These are phyloP conservation scores for Lepidocolaptes lacrymiger DNA, from an alignment of 2,797 vertebrate species.

Conservation along the genomic window DNA sequence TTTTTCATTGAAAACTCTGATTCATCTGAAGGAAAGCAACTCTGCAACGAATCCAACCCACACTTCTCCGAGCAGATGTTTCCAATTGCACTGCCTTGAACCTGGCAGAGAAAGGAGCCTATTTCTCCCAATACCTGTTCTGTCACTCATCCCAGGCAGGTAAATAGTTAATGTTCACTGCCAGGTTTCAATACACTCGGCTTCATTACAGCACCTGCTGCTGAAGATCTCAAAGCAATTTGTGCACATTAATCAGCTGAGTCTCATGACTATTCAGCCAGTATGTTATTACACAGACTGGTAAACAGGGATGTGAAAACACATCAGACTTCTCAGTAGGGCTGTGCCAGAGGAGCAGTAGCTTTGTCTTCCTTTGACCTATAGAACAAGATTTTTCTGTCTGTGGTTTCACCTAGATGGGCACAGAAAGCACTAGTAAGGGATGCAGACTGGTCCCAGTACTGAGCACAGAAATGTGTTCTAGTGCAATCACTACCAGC, in stretches of 20 bases:
- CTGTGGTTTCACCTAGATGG: not conserved
- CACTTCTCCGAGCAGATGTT: not conserved
- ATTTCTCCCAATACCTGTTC: not conserved
- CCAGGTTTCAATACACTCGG: not conserved
- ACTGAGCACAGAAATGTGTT: not conserved
- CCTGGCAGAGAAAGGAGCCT: not conserved
- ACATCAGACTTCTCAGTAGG: not conserved
- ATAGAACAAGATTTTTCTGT: not conserved
- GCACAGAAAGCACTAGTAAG: not conserved
- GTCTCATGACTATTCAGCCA: not conserved
- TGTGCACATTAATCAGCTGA: not conserved
- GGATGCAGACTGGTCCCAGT: not conserved
- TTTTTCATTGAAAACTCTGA: not conserved
- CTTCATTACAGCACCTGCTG: slow-evolving; percentile 10
- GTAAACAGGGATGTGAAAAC: not conserved
- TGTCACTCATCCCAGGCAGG: not conserved
- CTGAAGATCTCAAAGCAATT: slow-evolving; percentile 1
- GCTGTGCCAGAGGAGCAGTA: not conserved
- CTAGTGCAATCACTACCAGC: not conserved
- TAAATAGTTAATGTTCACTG: not conserved
- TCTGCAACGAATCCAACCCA: not conserved
- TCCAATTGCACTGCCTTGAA: not conserved
- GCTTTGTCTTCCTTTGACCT: not conserved
- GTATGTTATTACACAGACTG: not conserved
- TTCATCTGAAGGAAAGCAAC: not conserved